A percentile compares a stretch with the other conserved stretches of the same genome.
These are phyloP conservation scores for Pentalonia nigronervosa DNA, from an alignment of 1,140 invertebrate genomes.

Conservation along the genomic window DNA sequence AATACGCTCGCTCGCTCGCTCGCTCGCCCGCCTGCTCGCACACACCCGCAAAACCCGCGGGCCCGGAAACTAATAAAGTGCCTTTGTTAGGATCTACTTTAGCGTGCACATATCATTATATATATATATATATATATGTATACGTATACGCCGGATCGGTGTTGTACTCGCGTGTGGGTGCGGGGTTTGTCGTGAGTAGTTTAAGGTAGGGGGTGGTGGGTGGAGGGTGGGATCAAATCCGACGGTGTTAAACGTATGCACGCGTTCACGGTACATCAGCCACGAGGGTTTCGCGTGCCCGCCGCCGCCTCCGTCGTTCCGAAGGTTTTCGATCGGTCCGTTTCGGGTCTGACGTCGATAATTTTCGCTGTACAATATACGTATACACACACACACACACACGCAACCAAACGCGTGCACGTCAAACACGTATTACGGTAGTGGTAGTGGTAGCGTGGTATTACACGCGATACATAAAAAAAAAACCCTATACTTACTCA, in stretches of 20 bases:
- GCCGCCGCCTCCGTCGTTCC: background rate
- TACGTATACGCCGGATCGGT: background rate
- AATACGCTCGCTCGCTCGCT: background rate
- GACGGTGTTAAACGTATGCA: slow-evolving; percentile 36
- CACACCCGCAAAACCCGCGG: slow-evolving; percentile 3
- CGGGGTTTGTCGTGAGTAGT: too few species aligned
- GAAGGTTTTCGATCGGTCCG: slow-evolving; percentile 18
- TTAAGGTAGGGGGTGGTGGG: background rate
- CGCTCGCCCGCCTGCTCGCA: too few species aligned
- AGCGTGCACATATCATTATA: background rate
- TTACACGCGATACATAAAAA: background rate
- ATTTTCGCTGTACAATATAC: background rate
- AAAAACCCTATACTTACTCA: background rate
- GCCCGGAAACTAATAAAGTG: slow-evolving; percentile 37
- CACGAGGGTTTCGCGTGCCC: background rate
- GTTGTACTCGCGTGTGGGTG: background rate
- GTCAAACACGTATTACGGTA: background rate
- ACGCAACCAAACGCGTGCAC: background rate
- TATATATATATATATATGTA: background rate
- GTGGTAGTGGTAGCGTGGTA: background rate
- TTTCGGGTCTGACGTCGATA: slow-evolving; percentile 39
- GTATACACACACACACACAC: too few species aligned
- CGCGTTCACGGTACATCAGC: slow-evolving; percentile 41
- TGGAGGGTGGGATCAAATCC: background rate
- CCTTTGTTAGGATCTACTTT: background rate